phyloP scores from a whole-genome alignment of 2,113 vertebrate genomes.

The Lota lota region DNA sequence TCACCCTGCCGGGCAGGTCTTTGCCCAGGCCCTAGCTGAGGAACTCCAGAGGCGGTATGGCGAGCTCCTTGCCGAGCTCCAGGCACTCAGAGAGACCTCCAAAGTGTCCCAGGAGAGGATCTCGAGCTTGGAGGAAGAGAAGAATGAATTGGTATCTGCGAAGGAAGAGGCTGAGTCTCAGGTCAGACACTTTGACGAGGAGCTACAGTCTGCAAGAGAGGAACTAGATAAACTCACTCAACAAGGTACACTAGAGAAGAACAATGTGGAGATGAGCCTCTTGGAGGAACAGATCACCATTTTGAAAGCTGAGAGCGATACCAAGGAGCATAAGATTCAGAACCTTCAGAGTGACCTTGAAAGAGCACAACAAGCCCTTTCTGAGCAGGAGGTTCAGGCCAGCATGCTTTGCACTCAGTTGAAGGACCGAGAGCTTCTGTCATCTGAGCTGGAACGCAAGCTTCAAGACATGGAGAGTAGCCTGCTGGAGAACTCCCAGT shows the following conservation, averaged over 20 bases:
- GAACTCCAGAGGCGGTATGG: constrained; percentile 74
- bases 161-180: constrained; percentile 71
- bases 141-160: constrained; percentile 59
- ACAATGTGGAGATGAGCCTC: constrained; percentile 60
- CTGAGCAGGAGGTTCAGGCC: constrained; percentile 72
- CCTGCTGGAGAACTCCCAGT: constrained; percentile 72
- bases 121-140: constrained; percentile 49
- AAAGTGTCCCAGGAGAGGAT: constrained; percentile 73
- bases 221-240: constrained; percentile 65
- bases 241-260: constrained; percentile 68
- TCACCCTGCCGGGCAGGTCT: constrained; percentile 46
- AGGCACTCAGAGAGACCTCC: constrained; percentile 63
- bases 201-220: constrained; percentile 67
- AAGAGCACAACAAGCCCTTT: constrained; percentile 59
- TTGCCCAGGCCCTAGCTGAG: constrained; percentile 67
- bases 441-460: constrained; percentile 64
- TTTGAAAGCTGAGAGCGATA: constrained; percentile 71
- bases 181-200: constrained; percentile 51
- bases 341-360: constrained; percentile 81
- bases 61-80: constrained; percentile 75
- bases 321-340: constrained; percentile 83
- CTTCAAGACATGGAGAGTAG: constrained; percentile 64
- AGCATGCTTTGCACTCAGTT: constrained; percentile 75
- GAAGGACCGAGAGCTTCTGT: constrained; percentile 70
- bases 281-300: constrained; percentile 82